These are phyloP conservation scores for Invenusta paracnida DNA, from an alignment of 2,888 invertebrate species.

Conservation along the genomic window DNA sequence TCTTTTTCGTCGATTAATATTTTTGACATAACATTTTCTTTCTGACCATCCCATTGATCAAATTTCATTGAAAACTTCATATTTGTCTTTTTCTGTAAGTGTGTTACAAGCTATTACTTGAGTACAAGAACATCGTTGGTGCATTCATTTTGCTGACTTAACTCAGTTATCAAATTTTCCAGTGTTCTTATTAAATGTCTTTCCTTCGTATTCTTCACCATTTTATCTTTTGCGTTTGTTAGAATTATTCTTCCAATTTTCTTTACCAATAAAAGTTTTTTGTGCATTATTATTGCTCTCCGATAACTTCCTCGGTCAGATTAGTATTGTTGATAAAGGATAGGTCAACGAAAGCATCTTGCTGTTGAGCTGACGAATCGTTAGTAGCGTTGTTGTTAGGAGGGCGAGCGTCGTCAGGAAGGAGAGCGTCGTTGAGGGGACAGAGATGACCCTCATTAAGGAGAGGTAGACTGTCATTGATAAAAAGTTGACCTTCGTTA, in stretches of 20 bases:
- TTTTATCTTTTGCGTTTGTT: neutral
- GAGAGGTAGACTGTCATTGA: too few species aligned
- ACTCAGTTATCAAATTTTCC: neutral
- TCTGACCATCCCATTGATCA: neutral
- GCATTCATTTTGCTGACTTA: neutral
- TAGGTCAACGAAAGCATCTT: neutral
- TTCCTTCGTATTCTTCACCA: neutral
- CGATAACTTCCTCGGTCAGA: neutral
- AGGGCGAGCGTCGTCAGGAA: too few species aligned
- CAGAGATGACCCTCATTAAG: too few species aligned
- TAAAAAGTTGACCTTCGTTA: too few species aligned
- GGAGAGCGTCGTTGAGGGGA: too few species aligned
- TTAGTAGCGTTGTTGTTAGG: too few species aligned
- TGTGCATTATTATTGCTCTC: neutral
- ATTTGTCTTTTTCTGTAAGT: neutral
- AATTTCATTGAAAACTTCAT: neutral
- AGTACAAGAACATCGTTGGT: neutral
- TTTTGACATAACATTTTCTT: neutral
- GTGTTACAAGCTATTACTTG: neutral
- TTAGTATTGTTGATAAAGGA: too few species aligned
- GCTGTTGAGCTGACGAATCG: too few species aligned
- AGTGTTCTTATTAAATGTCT: neutral
- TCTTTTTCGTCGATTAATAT: neutral
- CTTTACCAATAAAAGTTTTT: neutral
- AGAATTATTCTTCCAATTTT: neutral